Conservation (phyloP, 64 coral and sea anemone species). For the Catalaphyllia jardinei region DNA sequence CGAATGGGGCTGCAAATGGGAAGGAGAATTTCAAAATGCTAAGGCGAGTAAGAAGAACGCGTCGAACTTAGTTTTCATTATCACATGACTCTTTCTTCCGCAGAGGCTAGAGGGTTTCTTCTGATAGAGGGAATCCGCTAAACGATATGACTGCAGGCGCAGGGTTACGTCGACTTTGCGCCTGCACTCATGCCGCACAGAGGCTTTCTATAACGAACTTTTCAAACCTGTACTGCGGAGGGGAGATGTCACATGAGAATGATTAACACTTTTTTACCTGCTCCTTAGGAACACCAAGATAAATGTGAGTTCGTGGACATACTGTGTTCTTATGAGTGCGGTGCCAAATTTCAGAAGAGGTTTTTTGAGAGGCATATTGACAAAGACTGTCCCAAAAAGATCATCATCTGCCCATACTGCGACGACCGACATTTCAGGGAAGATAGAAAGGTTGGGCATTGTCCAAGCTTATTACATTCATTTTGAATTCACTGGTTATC, state of each 20-base stretch:
- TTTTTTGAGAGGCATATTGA: conserved; percentile 78
- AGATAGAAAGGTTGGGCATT: conserved; percentile 63
- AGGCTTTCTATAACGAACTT: too few species aligned
- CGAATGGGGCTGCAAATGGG: conserved; percentile 94
- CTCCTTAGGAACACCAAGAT: conserved; percentile 36
- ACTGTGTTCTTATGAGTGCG: conserved; percentile 75
- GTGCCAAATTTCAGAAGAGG: conserved; percentile 77
- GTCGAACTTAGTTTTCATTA: too few species aligned
- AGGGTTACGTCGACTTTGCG: too few species aligned
- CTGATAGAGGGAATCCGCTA: too few species aligned
- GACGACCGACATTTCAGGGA: conserved; percentile 80
- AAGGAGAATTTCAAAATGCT: conserved; percentile 71
- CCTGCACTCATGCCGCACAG: too few species aligned
- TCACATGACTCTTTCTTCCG: too few species aligned
- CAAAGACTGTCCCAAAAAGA: conserved; percentile 85
- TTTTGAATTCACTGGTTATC: too few species aligned
- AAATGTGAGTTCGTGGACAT: conserved; percentile 71
- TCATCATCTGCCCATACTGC: conserved; percentile 78
- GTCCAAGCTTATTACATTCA: too few species aligned
- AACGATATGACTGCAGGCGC: too few species aligned
- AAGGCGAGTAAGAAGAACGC: conserved; percentile 16
- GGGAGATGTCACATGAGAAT: too few species aligned
- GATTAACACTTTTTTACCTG: not conserved
- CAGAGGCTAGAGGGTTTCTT: too few species aligned
- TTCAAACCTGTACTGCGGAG: too few species aligned